Base-by-base conservation (phyloP, 2,797 vertebrate genomes). In the Melopsittacus undulatus region DNA sequence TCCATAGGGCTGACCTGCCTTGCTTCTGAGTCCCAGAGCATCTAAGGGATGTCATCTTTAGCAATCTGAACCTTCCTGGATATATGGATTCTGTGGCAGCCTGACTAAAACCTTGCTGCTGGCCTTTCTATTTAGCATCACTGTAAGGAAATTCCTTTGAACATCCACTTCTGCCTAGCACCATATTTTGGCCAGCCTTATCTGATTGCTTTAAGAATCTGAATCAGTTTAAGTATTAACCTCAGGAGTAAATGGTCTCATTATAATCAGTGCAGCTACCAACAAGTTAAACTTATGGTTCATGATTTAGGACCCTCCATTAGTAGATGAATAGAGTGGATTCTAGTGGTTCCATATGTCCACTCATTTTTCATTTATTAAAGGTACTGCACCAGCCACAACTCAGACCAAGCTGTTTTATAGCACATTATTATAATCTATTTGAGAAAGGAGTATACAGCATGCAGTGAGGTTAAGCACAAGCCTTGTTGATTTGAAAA, bases 281-380 rank as follows among this genome's bases (percentile, higher is more conserved):
- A 89, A 54, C 30, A 66, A 78, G 79, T 76, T 90, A 64, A 91
- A 81, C 38, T 76, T 87, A 54, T 2, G 40, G 49, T 66, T 91
- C 26, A 8, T 92, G 77, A 91, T 95, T 96, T 96, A 87, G 92
- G 70, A 78, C 49, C 40, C 54, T 86, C 79, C 49, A 78, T 79
- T 95, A 90, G 81, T n/a, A 83, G 84, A 86, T 83, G 34, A 92
- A 89, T 56, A 78, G 82, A 78, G 68, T 64, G 10, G 46, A 46
- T 90, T 94, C 89, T 86, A 94, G 76, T 91, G 92, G 82, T 96
- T 96, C 94, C 89, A 87, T 91, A 94, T 88, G 92, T 92, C 90
- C 83, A 54, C 62, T 95, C 62, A 61, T 86, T 90, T 86, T 93
- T 95, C 76, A 81, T 90, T 95, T 92, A 86, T 76, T 90, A 91